phyloP scores from a whole-genome alignment of 2,888 invertebrate species.

The Theodoxus fluviatilis region DNA sequence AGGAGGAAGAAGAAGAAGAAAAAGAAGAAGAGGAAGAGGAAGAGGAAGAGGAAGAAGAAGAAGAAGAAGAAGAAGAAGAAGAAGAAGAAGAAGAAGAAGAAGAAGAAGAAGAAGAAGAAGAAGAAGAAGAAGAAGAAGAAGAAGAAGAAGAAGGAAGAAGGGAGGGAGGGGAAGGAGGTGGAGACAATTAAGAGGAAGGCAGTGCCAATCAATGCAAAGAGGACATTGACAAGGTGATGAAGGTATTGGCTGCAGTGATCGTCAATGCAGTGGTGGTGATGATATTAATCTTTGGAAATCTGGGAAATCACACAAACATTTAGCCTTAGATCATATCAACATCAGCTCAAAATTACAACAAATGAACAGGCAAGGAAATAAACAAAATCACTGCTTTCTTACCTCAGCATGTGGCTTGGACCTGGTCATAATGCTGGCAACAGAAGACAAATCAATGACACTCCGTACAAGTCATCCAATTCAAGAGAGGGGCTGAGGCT shows the following conservation, averaged over 20 bases:
- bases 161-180: background rate
- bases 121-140: background rate
- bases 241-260: no score
- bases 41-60: constrained; percentile 7
- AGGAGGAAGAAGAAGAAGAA: background rate
- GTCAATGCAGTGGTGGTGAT: no score
- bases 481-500: no score
- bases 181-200: no score
- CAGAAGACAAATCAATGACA: no score
- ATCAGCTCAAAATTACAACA: background rate
- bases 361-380: background rate
- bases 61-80: constrained; percentile 4
- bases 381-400: no score
- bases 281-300: no score
- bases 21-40: background rate
- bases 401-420: no score
- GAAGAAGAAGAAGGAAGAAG: background rate
- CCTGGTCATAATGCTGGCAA: no score
- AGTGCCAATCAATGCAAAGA: no score
- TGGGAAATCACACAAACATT: background rate
- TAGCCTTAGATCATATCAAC: background rate
- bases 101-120: constrained; percentile 10
- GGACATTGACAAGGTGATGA: no score
- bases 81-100: constrained; percentile 4
- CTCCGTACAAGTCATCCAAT: no score